These are phyloP conservation scores for Drosophila putrida DNA, from an alignment of 2,888 invertebrate genomes.

Conservation along the genomic window DNA sequence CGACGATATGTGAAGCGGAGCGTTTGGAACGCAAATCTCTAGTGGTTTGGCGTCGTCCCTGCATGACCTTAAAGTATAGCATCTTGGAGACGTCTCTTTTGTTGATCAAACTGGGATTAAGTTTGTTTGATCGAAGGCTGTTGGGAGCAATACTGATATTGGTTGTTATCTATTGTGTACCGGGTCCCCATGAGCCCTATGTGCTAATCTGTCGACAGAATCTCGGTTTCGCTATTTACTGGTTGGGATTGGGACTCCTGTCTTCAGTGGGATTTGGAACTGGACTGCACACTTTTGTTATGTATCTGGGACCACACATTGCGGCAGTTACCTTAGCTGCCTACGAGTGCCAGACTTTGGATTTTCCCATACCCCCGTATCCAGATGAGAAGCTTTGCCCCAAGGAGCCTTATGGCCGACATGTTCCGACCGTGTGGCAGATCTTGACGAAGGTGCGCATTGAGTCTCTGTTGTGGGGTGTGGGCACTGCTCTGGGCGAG, in stretches of 20 bases:
- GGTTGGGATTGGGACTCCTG: conserved; percentile 96
- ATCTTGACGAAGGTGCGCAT: conserved; percentile 97
- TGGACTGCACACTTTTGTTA: conserved; percentile 98
- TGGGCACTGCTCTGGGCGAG: conserved; percentile 98
- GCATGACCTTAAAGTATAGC: conserved; percentile 92
- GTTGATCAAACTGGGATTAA: conserved; percentile 86
- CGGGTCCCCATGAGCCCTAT: conserved; percentile 83
- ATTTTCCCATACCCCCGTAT: conserved; percentile 99
- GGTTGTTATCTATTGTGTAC: conserved; percentile 76
- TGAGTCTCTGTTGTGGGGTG: conserved; percentile 98
- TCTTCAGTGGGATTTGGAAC: conserved; percentile 99
- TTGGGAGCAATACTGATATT: conserved; percentile 70
- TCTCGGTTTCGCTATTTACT: conserved; percentile 88
- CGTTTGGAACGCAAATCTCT: conserved; percentile 88
- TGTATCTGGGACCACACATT: conserved; percentile 99
- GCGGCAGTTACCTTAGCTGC: conserved; percentile 99
- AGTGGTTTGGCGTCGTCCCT: conserved; percentile 93
- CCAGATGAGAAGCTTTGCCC: conserved; percentile 98
- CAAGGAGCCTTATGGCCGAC: conserved; percentile 87
- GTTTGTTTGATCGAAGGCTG: conserved; percentile 84
- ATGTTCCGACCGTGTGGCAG: conserved; percentile 92
- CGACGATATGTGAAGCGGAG: conserved; percentile 81
- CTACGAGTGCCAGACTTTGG: conserved; percentile 96
- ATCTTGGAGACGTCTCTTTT: conserved; percentile 89
- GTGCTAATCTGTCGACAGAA: conserved; percentile 79